phyloP scores from a whole-genome alignment of 1,140 invertebrate species.

The Drosophila bifasciata region DNA sequence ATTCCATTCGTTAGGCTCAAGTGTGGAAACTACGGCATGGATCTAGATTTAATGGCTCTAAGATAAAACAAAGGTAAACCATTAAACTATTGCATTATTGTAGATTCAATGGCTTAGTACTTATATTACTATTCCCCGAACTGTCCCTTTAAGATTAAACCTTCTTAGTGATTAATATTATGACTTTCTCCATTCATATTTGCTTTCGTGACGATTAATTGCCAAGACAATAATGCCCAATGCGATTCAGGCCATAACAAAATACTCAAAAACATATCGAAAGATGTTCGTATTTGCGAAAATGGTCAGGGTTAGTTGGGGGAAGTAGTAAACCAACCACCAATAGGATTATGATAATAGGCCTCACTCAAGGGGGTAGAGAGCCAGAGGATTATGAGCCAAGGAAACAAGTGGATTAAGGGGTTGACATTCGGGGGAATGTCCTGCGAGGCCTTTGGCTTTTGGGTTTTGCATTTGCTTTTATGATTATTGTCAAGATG shows the following conservation, averaged over 20 bases:
- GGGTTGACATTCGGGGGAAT: constrained; percentile 46
- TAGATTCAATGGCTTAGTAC: too few species aligned
- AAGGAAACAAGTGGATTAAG: constrained; percentile 78
- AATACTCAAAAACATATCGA: constrained; percentile 66
- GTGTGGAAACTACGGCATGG: too few species aligned
- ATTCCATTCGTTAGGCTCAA: too few species aligned
- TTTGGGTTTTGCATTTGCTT: constrained; percentile 77
- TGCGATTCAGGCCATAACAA: constrained; percentile 57
- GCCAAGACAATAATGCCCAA: constrained; percentile 30
- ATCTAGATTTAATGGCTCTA: too few species aligned
- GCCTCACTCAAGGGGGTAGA: constrained; percentile 15
- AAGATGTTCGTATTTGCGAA: constrained; percentile 57
- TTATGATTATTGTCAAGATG: constrained; percentile 74
- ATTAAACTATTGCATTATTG: too few species aligned
- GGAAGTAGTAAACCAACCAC: constrained; percentile 2
- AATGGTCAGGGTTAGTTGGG: constrained; percentile 44
- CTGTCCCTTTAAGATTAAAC: too few species aligned
- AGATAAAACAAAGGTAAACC: too few species aligned
- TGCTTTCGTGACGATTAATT: constrained; percentile 40
- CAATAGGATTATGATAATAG: constrained; percentile 56
- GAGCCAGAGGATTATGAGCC: constrained; percentile 44
- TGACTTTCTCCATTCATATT: constrained; percentile 9
- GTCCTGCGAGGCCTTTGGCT: constrained; percentile 43
- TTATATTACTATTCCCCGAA: too few species aligned
- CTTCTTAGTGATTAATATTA: not conserved